phyloP scores from a whole-genome alignment of 2,888 invertebrate species.

The Nemotelus pantherinus region DNA sequence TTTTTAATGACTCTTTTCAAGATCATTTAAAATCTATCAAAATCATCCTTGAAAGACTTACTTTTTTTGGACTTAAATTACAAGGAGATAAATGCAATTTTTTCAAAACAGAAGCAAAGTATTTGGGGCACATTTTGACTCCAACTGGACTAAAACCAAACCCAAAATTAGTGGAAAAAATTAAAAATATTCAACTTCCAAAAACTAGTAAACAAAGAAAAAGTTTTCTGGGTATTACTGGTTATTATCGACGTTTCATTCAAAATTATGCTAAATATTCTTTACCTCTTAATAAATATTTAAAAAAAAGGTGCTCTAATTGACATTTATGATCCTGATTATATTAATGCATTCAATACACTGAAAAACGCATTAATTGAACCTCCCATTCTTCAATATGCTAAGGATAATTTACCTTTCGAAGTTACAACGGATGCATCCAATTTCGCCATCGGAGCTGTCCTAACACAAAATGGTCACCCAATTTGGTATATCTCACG shows the following conservation, averaged over 20 bases:
- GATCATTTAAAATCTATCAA: constrained; percentile 52
- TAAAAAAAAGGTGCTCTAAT: constrained; percentile 19
- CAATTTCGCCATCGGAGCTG: constrained; percentile 53
- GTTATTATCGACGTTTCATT: constrained; percentile 10
- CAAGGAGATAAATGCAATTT: constrained; percentile 54
- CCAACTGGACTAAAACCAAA: constrained; percentile 52
- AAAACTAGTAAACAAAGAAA: neutral
- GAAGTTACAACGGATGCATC: constrained; percentile 56
- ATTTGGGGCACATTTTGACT: constrained; percentile 56
- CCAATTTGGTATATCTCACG: constrained; percentile 54
- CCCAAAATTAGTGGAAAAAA: neutral
- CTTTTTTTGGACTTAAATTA: constrained; percentile 52
- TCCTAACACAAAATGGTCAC: constrained; percentile 54
- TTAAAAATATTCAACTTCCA: constrained; percentile 4
- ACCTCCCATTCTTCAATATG: constrained; percentile 55
- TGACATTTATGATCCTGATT: neutral
- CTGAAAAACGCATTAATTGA: constrained; percentile 46
- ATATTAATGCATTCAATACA: neutral
- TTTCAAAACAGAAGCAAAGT: constrained; percentile 19
- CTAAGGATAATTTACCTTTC: constrained; percentile 48
- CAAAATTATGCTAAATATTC: constrained; percentile 10
- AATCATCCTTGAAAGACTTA: constrained; percentile 45
- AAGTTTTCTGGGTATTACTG: constrained; percentile 20
- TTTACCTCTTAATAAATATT: neutral
- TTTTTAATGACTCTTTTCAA: constrained; percentile 54